Percentiles rank a stretch among this genome's conserved stretches.
phyloP scores from a whole-genome alignment of 23 tunicate species.

The Oikopleura vanhoeffeni region DNA sequence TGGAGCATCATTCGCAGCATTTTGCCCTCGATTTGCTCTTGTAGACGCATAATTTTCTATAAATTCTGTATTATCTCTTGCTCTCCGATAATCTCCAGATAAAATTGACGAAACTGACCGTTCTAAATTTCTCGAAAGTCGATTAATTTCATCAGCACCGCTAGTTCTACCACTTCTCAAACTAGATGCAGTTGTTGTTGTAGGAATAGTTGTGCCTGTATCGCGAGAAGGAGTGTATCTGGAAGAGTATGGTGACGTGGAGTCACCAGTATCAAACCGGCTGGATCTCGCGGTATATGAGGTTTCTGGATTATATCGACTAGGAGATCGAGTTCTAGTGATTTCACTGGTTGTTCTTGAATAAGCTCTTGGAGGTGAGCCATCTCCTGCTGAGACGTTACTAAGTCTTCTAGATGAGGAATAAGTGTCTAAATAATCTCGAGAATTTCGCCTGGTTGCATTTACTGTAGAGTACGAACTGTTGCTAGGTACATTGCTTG shows the following conservation, averaged over 20 bases:
- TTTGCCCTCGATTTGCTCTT: neutral
- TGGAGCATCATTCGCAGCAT: neutral
- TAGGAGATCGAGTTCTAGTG: neutral
- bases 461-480: neutral
- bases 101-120: slow-evolving; percentile 10
- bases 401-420: neutral
- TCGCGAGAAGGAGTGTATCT: neutral
- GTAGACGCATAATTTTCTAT: neutral
- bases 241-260: neutral
- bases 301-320: neutral
- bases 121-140: neutral
- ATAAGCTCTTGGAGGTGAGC: no score
- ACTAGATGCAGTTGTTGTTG: no score
- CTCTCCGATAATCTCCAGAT: slow-evolving; percentile 11
- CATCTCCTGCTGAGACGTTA: neutral
- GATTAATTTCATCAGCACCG: neutral
- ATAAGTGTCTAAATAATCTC: neutral
- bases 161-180: neutral
- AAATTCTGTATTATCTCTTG: neutral
- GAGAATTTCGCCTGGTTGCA: neutral
- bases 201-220: neutral
- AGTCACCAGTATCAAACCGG: neutral
- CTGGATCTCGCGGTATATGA: neutral
- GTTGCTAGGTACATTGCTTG: neutral
- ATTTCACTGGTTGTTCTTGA: no score